Evolutionary conservation across 2,113 vertebrate species (phyloP), one percentile per base, ranked within the genome.

Genomic region (Leptodactylus fuscus): DNA sequence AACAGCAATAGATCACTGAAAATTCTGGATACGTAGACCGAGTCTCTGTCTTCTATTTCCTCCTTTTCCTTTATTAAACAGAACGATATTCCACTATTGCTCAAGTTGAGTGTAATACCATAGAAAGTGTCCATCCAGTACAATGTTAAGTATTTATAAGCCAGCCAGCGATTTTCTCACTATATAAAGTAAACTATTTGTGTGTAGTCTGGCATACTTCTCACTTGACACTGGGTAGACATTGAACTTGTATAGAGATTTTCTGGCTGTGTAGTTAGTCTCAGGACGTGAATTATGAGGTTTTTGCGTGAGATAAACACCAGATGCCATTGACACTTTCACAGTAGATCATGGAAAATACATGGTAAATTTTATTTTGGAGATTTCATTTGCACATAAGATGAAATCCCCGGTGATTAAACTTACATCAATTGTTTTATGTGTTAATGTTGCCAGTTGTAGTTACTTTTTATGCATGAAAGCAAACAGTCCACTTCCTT

Each of bases 131-230:
- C 65, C 53, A 8, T 41, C 34, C 48, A 62, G 77, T 38, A 62
- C 77, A 62, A 60, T n/a, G 18, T 70, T 55, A 22, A 73, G 32
- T 82, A 55, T 73, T 70, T 51, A 41, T 55, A 83, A 82, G 49
- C 51, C 41, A 65, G 69, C 41, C 60, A 51, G 32, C 55, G 22
- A 46, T 67, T 85, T 85, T 85, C 55, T 85, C 82, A 76, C 82
- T 67, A 67, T 85, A 85, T 85, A 85, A 85, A 85, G 48, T 85
- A 85, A 85, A 85, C 46, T 67, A 77, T 77, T 76, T 77, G 74
- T 67, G 34, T 46, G 58, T 85, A 77, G 82, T 77, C 82, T 85
- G 82, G 82, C 82, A 77, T 76, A 65, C 60, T 85, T 85, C 82
- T 85, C 29, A 34, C 24, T 67, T 85, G 82, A 85, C 82, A 77